phyloP scores from a whole-genome alignment of 2,113 vertebrate genomes.

The Bufo gargarizans region DNA sequence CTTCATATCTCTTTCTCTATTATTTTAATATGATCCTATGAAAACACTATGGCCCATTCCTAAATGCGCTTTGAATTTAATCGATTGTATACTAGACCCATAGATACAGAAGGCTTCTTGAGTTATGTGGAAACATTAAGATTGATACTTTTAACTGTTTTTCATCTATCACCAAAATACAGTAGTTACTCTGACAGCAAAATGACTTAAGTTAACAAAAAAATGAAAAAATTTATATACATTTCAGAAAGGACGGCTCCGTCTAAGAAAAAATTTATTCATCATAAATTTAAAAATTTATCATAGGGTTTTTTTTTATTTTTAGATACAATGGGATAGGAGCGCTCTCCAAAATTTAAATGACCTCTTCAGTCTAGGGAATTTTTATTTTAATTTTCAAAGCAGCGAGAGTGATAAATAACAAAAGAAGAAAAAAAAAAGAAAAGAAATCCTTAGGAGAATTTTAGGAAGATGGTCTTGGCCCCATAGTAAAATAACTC shows the following conservation, averaged over 20 bases:
- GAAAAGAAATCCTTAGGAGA: slow-evolving; percentile 70
- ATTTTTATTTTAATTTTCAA: slow-evolving; percentile 79
- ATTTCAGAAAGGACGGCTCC: slow-evolving; percentile 43
- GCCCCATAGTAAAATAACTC: slow-evolving; percentile 82
- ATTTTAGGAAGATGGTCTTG: slow-evolving; percentile 80
- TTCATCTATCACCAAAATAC: slow-evolving; percentile 54
- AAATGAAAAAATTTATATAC: slow-evolving; percentile 24
- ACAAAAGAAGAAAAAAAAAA: slow-evolving; percentile 58
- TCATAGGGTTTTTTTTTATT: slow-evolving; percentile 10
- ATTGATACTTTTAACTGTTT: slow-evolving; percentile 55
- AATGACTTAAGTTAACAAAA: background rate
- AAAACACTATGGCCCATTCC: slow-evolving; percentile 38
- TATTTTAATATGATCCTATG: slow-evolving; percentile 50
- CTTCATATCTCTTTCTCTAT: slow-evolving; percentile 43
- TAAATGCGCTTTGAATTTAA: slow-evolving; percentile 45
- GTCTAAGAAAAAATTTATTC: background rate
- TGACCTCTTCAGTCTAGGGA: slow-evolving; percentile 64
- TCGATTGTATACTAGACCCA: slow-evolving; percentile 29
- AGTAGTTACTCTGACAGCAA: slow-evolving; percentile 47
- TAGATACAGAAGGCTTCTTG: slow-evolving; percentile 28
- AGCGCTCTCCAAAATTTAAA: slow-evolving; percentile 59
- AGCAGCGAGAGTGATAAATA: slow-evolving; percentile 67
- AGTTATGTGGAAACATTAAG: slow-evolving; percentile 50
- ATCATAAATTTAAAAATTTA: background rate
- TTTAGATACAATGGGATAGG: background rate